These are phyloP conservation scores for Monomorium pharaonis DNA, from an alignment of 1,140 invertebrate species.

Conservation along the genomic window DNA sequence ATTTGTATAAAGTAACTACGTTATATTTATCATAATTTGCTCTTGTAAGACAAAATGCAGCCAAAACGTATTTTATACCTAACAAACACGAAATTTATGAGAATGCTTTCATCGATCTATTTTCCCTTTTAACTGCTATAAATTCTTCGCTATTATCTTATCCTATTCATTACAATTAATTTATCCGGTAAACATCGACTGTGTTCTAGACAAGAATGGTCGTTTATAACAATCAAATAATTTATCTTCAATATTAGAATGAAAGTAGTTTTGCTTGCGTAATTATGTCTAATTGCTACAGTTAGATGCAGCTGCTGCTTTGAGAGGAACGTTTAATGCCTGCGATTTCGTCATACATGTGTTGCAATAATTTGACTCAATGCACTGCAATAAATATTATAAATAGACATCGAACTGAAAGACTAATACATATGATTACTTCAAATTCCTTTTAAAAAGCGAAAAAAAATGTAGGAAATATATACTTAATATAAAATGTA, in stretches of 20 bases:
- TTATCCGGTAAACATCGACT: conserved; percentile 11
- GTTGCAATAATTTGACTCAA: neutral
- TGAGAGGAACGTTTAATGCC: neutral
- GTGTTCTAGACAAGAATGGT: neutral
- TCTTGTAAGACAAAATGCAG: neutral
- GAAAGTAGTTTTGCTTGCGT: neutral
- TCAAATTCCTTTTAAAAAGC: neutral
- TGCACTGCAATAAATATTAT: neutral
- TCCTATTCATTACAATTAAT: conserved; percentile 22
- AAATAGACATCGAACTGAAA: neutral
- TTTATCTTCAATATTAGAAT: conserved; percentile 30
- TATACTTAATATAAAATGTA: neutral
- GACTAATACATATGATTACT: neutral
- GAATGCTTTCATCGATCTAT: neutral
- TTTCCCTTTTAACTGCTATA: neutral
- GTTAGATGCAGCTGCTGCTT: conserved; percentile 42
- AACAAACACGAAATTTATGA: neutral
- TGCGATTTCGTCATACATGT: neutral
- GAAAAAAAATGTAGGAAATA: neutral
- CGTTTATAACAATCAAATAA: neutral
- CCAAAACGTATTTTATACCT: neutral
- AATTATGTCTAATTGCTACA: conserved; percentile 30
- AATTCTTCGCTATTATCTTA: neutral
- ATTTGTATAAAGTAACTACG: neutral
- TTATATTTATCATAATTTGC: neutral